Evolutionary conservation across 1,140 invertebrate genomes (phyloP), one percentile per base, ranked within the genome.

Genomic region (Ceratina japonica): DNA sequence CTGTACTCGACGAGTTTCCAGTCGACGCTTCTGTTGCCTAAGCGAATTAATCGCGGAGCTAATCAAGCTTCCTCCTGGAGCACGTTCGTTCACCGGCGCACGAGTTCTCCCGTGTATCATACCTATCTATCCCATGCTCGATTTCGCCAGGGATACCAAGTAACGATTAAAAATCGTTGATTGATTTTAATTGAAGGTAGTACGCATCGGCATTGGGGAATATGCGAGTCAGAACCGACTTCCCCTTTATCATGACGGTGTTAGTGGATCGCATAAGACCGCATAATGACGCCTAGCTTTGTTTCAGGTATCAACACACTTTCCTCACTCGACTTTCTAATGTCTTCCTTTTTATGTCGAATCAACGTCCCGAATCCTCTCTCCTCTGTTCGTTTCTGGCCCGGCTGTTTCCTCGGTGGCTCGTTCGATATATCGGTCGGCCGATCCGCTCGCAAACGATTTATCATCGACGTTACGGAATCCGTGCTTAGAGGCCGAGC

Each of bases 381-480:
- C 7, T 4, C 15, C 5, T 16, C 51, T 27, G 8, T 10, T 16
- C 37, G 5, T n/a, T n/a, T 1, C 5, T 27, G 10, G 16, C 20
- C 22, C 22, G 3, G 4, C 16, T n/a, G 18, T 75, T 80, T 54
- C n/a, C 72, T 37, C 63, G 24, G 52, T 62, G 37, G 44, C 64
- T 69, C 18, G 56, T 5, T 24, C 51, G 20, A 24, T 52, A 44
- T 76, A 74, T 79, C 64, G 58, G 58, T 5, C 20, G 2, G 20
- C 15, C 75, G 75, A 71, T 75, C 65, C 79, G 58, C 15, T 63
- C 63, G 70, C 22, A 24, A n/a, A 61, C 81, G 79, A 88, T 87
- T 86, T 87, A 87, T 81, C 63, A 75, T 68, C 77, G 75, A 70
- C 70, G 78, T 86, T 86, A 83, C 75, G 80, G 74, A 71, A 82